A percentile compares a stretch with the other conserved stretches of the same genome.
Conservation (phyloP, 1,140 invertebrate species). For the Oreohelix idahoensis region DNA sequence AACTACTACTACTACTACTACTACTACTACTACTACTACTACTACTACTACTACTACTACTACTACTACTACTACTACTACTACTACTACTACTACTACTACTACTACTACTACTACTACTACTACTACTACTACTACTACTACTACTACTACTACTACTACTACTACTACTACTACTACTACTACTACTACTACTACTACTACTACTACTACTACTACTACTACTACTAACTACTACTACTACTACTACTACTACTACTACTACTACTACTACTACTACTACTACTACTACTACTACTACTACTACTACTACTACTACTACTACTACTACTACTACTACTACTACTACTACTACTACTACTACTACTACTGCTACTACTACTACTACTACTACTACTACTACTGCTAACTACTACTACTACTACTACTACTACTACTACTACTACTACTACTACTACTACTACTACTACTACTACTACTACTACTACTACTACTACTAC, state of each 20-base stretch:
- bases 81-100: slow-evolving; percentile 22
- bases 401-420: slow-evolving; percentile 12
- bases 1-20: too few species aligned
- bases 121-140: slow-evolving; percentile 20
- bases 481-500: slow-evolving; percentile 21
- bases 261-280: slow-evolving; percentile 15
- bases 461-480: slow-evolving; percentile 17
- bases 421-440: slow-evolving; percentile 18
- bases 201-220: slow-evolving; percentile 27
- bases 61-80: slow-evolving; percentile 21
- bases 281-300: background rate
- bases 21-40: slow-evolving; percentile 11
- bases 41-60: slow-evolving; percentile 2
- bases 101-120: slow-evolving; percentile 11
- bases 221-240: too few species aligned
- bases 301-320: slow-evolving; percentile 24
- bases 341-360: slow-evolving; percentile 19
- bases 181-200: slow-evolving; percentile 20
- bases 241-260: slow-evolving; percentile 28
- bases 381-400: slow-evolving; percentile 17
- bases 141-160: slow-evolving; percentile 18
- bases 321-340: slow-evolving; percentile 17
- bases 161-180: slow-evolving; percentile 23
- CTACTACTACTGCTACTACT: slow-evolving; percentile 17
- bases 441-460: slow-evolving; percentile 23